Conservation (phyloP, 1,140 invertebrate species). For the Aphelenchoides fujianensis region DNA sequence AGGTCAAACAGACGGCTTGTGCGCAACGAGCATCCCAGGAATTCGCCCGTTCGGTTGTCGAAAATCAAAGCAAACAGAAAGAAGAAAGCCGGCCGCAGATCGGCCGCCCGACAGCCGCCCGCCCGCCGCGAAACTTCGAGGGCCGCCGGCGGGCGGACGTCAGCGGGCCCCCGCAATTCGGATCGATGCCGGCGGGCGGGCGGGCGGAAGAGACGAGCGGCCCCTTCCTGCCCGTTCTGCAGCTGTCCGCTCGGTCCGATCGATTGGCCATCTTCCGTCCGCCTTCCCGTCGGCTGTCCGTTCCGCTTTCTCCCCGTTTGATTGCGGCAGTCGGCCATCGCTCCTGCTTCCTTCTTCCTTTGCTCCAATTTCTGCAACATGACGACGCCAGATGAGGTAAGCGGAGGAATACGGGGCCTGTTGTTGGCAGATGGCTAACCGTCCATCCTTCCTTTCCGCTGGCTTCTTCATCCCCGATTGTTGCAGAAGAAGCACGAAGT, state of each 20-base stretch:
- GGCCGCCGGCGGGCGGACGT: too few relatives aligned
- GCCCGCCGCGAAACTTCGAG: too few relatives aligned
- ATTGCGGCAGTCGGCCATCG: background rate
- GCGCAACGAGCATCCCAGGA: too few relatives aligned
- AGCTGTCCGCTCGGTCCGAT: background rate
- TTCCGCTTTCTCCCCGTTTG: too few relatives aligned
- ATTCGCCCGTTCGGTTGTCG: background rate
- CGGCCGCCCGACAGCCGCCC: background rate
- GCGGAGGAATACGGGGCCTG: too few relatives aligned
- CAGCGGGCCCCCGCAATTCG: background rate
- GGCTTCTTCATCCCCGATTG: background rate
- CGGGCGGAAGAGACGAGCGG: background rate
- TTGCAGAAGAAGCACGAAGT: slow-evolving; percentile 8
- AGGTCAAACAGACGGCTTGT: too few relatives aligned
- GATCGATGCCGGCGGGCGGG: background rate
- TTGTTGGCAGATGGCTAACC: background rate
- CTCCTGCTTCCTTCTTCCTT: too few relatives aligned
- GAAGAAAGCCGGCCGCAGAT: too few relatives aligned
- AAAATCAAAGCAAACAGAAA: background rate
- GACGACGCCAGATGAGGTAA: background rate
- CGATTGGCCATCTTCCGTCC: background rate
- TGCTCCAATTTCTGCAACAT: too few relatives aligned
- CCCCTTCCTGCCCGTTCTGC: background rate
- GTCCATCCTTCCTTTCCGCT: too few relatives aligned
- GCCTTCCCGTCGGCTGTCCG: too few relatives aligned